phyloP scores from a whole-genome alignment of 2,888 invertebrate genomes.

The Parnassius glacialis region DNA sequence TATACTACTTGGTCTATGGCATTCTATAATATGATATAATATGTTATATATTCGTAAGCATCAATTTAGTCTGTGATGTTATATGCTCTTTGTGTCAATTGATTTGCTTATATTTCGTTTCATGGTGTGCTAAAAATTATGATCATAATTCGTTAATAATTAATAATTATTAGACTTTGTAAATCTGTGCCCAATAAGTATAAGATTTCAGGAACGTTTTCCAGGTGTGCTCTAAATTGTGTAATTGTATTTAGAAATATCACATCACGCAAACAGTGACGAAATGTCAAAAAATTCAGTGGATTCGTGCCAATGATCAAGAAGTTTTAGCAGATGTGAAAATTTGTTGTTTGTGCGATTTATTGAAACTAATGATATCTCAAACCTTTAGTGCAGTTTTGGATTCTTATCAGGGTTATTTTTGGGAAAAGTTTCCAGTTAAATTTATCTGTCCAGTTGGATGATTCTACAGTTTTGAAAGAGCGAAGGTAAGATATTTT shows the following conservation, averaged over 20 bases:
- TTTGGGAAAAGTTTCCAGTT: constrained; percentile 31
- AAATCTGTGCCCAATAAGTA: too few species aligned
- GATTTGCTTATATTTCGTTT: constrained; percentile 42
- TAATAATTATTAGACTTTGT: too few species aligned
- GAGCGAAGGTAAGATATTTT: constrained; percentile 61
- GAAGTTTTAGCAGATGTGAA: constrained; percentile 55
- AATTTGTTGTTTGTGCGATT: constrained; percentile 49
- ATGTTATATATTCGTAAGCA: too few species aligned
- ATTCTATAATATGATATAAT: too few species aligned
- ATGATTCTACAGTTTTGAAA: constrained; percentile 63
- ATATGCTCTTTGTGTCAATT: constrained; percentile 23
- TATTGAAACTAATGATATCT: constrained; percentile 48
- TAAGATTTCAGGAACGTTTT: neutral
- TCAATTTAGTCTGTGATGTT: constrained; percentile 19
- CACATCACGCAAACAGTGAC: constrained; percentile 49
- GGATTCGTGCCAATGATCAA: constrained; percentile 67
- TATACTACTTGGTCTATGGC: too few species aligned
- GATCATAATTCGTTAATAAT: too few species aligned
- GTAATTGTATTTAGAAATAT: constrained; percentile 30
- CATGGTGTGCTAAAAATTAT: neutral
- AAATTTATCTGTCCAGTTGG: constrained; percentile 42
- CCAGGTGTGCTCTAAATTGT: constrained; percentile 15
- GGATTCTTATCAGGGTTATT: constrained; percentile 30
- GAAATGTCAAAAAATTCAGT: constrained; percentile 75
- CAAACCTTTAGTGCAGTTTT: constrained; percentile 36